These are phyloP conservation scores for Capromys pilorides DNA, from an alignment of 2,797 vertebrate genomes.

Conservation along the genomic window DNA sequence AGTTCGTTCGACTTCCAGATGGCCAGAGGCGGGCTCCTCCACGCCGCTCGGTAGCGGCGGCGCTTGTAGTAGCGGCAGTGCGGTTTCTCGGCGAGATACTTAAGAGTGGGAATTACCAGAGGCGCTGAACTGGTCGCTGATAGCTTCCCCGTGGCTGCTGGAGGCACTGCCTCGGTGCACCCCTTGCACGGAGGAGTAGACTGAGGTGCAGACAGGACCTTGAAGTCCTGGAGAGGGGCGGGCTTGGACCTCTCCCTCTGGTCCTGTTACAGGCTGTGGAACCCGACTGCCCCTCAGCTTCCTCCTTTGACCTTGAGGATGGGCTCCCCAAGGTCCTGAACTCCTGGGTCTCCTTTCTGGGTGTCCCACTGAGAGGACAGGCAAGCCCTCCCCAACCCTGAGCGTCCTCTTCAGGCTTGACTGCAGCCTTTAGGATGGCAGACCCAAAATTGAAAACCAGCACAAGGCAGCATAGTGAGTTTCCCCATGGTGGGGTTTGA, in stretches of 20 bases:
- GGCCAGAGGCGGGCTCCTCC: background rate
- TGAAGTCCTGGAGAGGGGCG: background rate
- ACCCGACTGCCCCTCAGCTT: background rate
- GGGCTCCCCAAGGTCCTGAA: too few species aligned
- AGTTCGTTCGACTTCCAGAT: slow-evolving; percentile 40
- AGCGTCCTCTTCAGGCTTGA: background rate
- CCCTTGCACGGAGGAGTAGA: slow-evolving; percentile 29
- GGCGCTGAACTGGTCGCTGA: background rate
- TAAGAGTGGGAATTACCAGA: background rate
- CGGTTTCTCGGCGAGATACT: background rate
- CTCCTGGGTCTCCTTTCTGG: background rate
- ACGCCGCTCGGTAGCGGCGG: background rate
- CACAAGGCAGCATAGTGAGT: background rate
- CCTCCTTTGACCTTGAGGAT: background rate
- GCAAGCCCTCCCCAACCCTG: background rate
- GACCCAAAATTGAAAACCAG: background rate
- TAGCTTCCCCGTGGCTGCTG: background rate
- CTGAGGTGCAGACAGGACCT: background rate
- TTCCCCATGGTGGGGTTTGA: background rate
- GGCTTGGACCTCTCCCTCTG: background rate
- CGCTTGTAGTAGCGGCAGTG: background rate
- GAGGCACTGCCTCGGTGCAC: background rate
- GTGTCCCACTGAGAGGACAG: background rate
- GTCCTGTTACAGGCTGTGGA: background rate
- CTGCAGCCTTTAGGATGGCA: background rate